phyloP scores from a whole-genome alignment of 2,113 vertebrate genomes.

The Phoxinus phoxinus region DNA sequence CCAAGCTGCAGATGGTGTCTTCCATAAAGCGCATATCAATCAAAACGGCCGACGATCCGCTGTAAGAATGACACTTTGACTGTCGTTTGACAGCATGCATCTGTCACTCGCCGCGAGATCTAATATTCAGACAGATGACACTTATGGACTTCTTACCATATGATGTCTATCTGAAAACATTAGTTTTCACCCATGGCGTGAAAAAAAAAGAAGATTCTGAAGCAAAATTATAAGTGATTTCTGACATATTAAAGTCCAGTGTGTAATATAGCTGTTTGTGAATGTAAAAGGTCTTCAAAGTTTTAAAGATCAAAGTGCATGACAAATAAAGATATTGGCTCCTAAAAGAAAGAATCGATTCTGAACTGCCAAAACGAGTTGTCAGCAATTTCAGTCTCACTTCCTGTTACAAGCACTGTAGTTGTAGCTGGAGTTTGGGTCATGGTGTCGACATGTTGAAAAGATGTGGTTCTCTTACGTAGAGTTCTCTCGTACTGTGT shows the following conservation, averaged over 20 bases:
- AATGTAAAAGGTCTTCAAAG: too few species aligned
- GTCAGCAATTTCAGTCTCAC: too few species aligned
- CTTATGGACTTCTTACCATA: conserved; percentile 23
- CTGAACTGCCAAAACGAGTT: too few species aligned
- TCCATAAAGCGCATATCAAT: conserved; percentile 34
- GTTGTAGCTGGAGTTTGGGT: too few species aligned
- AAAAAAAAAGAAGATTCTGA: conserved; percentile 32
- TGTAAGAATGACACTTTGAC: conserved; percentile 26
- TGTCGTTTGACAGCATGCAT: conserved; percentile 35
- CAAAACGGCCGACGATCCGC: neutral
- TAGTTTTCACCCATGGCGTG: neutral
- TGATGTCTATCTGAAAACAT: neutral
- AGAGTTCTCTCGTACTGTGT: too few species aligned
- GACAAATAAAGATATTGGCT: too few species aligned
- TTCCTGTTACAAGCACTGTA: too few species aligned
- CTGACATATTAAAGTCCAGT: neutral
- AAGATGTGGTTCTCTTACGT: too few species aligned
- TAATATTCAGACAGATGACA: conserved; percentile 33
- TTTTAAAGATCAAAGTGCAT: too few species aligned
- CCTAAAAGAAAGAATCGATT: too few species aligned
- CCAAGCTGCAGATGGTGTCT: conserved; percentile 32
- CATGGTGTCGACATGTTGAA: too few species aligned
- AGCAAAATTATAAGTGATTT: conserved; percentile 19
- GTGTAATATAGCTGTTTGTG: too few species aligned
- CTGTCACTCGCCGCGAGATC: conserved; percentile 36